These are phyloP conservation scores for Cyanistes caeruleus DNA, from an alignment of 2,113 vertebrate species.

Conservation along the genomic window DNA sequence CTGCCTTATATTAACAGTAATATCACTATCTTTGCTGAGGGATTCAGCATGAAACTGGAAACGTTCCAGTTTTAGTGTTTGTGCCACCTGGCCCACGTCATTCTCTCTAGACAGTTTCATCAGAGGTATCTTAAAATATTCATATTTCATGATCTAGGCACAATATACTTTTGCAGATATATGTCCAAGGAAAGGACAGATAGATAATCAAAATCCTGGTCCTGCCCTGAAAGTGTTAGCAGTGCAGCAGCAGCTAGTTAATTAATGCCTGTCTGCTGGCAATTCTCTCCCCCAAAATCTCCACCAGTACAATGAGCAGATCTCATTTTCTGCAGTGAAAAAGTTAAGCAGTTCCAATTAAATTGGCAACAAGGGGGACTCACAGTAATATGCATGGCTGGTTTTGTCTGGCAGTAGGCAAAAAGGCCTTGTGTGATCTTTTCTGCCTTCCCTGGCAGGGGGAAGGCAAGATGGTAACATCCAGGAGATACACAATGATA, in stretches of 20 bases:
- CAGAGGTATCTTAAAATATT: neutral
- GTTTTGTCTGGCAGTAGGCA: neutral
- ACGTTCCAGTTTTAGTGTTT: neutral
- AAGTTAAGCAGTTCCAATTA: neutral
- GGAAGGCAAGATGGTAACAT: neutral
- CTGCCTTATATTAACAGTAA: neutral
- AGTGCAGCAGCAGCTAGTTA: neutral
- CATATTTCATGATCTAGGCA: neutral
- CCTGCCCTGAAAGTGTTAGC: neutral
- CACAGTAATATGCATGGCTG: neutral
- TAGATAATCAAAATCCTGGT: neutral
- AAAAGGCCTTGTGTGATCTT: neutral
- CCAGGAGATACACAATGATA: neutral
- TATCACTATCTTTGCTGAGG: neutral
- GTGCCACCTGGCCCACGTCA: neutral
- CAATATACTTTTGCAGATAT: neutral
- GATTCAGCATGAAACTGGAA: neutral
- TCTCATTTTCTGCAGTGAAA: neutral
- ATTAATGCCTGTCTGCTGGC: neutral
- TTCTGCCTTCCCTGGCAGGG: rapidly evolving
- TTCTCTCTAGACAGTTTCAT: neutral
- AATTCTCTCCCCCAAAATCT: neutral
- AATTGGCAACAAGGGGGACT: neutral
- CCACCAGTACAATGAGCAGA: neutral
- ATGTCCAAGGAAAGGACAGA: neutral